Base-by-base conservation (phyloP, 1,140 invertebrate species). In the Sitophilus oryzae region DNA sequence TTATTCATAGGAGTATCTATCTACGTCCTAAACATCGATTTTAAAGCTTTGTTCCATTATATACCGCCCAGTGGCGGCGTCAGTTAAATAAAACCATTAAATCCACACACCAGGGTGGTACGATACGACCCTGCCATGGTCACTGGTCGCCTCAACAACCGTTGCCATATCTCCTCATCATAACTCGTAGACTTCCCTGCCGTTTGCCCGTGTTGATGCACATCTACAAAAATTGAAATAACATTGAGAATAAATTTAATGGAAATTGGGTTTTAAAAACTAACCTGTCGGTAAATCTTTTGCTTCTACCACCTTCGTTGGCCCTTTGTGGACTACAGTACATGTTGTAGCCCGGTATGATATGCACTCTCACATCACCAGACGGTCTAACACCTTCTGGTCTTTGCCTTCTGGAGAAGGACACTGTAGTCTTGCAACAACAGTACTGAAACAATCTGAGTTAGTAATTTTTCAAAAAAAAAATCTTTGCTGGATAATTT, bases 341-440 rank as follows among this genome's bases (percentile, higher is more conserved):
- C 72, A 83, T 82, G 66, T 83, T 83, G 63, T 83, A 82, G 2
- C 81, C 81, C 0, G 81, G 86, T 64, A 90, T 86, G 23, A 90
- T 88, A 65, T 89, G 87, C 2, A 89, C 85, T 15, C 86, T 69
- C 0, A 88, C 82, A 43, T 88, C 84, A 4, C 80, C 76, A 0
- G 80, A 73, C 1, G 80, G 77, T 0, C 80, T 65, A 4, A 74
- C 66, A n/a, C 73, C 73, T 18, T 80, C 79, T n/a, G 76, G 73
- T 20, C 83, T 68, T 10, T 82, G 74, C 48, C 83, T 74, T 6
- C 84, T 73, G 0, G 84, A 81, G 50, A 85, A 82, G 18, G 83
- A 81, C 5, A 89, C 80, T 3, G 83, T 84, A 4, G 82, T 88
- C 68, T 90, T 90, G 71, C 87, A 89, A 64, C 84, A 90, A 65